Base-by-base conservation (phyloP, 2,113 vertebrate genomes). In the Periophthalmus modestus region DNA sequence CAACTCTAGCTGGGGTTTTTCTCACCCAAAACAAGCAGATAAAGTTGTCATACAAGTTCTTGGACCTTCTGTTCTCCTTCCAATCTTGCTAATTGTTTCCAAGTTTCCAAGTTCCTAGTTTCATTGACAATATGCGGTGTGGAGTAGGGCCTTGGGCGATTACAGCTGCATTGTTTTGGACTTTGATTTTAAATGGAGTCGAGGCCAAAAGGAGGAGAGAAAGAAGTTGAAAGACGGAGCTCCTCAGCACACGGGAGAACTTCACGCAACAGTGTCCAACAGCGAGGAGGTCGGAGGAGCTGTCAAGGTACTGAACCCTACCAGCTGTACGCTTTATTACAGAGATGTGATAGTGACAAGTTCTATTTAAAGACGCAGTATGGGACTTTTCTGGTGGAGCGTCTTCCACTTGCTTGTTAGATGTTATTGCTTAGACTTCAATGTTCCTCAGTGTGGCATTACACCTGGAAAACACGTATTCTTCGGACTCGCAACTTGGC, bases 231-330 rank as follows among this genome's bases (percentile, higher is more conserved):
- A 94, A 78, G 95, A 95, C 71, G 89, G 84, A 0, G 87, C 89
- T 0, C 90, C 91, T 12, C 95, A 94, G 77, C 91, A 92, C 36
- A 94, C 93, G 0, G n/a, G 95, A 95, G 83, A 84, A 93, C 13
- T 93, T 91, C 87, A 95, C 58, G 68, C 92, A 12, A 96, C 95
- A 0, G 71, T 94, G 10, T 94, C 95, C 66, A 95, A 95, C 94
- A 94, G 93, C 0, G 95, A 97, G 47, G 95, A 96, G 61, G 86
- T 94, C 54, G 92, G 90, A 0, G 93, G 89, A 61, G 87, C 80
- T 78, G 81, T 92, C 75, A 95, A 97, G 96, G 95, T 96, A 95
- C 14, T 21, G 70, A 59, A 55, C 2, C 1, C 52, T 2, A n/a
- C 1, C 21, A 1, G 0, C 12, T 12, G 4, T 24, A 13, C 0